Base-by-base conservation (phyloP, 2,797 vertebrate species). In the Alectoris magna region DNA sequence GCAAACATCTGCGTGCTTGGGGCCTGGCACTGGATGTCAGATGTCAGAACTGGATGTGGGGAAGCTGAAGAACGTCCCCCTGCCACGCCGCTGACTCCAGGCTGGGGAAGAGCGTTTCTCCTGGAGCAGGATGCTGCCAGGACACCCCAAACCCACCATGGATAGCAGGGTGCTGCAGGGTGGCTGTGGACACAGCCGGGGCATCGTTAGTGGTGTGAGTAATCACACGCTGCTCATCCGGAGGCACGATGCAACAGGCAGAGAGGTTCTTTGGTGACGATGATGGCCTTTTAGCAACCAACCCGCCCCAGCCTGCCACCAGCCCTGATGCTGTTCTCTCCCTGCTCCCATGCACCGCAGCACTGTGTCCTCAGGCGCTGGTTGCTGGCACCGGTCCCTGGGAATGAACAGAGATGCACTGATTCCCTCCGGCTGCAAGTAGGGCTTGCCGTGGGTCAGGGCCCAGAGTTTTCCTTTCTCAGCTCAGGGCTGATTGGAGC, bases 341-440 rank as follows among this genome's bases (percentile, higher is more conserved):
- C 21, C 39, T 51, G 39, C 68, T 0, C 24, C 0, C 0, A 17
- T 63, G 14, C 22, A 21, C 13, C 0, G 0, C 27, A 68, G 60
- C 29, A 0, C 41, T 36, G 14, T 34, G 2, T 87, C 68, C 74
- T 86, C 39, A 31, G 41, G 44, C 53, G 53, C 11, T 68, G 77
- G 41, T n/a, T 58, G 3, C 64, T 49, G 39, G 43, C 67, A 43
- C 12, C 0, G 0, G n/a, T 92, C 84, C 86, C 53, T 79, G 4
- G 1, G 55, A 76, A 83, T 36, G 53, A 11, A 0, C 9, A 56
- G 36, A 51, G 48, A 46, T 3, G 11, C n/a, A 6, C 80, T 79
- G 71, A 21, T 43, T 92, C 64, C 68, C 2, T 3, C 31, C 2
- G 1, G 8, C 2, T 31, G n/a, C 19, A 60, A 88, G 34, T 2